Conservation (phyloP, 2,797 vertebrate genomes). For the Otolemur crassicaudatus region DNA sequence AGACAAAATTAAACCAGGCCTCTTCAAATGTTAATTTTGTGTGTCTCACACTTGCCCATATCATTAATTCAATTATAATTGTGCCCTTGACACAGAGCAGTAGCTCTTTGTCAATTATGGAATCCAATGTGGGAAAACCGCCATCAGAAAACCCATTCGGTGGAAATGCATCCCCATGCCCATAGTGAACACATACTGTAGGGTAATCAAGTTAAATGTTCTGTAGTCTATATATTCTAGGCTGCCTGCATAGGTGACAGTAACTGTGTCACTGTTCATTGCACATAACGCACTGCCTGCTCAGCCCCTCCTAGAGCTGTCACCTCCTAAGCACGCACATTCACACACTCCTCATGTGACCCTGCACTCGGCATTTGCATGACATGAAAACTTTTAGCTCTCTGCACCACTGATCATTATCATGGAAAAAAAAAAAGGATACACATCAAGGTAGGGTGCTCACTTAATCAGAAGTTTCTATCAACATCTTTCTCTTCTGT, state of each 20-base stretch:
- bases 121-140: constrained; percentile 89
- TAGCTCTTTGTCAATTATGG: constrained; percentile 90
- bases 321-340: constrained; percentile 80
- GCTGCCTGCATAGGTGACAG: constrained; percentile 91
- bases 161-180: constrained; percentile 83
- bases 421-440: constrained; percentile 89
- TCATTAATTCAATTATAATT: constrained; percentile 96
- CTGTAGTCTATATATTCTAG: constrained; percentile 88
- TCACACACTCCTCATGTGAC: constrained; percentile 82
- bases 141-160: constrained; percentile 87
- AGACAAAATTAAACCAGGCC: constrained; percentile 88
- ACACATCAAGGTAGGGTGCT: constrained; percentile 92
- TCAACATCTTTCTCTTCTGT: constrained; percentile 94
- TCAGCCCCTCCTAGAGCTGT: constrained; percentile 83
- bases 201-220: constrained; percentile 90
- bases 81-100: constrained; percentile 92
- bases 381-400: constrained; percentile 91
- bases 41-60: constrained; percentile 88
- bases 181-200: constrained; percentile 82
- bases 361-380: constrained; percentile 90
- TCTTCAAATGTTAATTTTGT: constrained; percentile 91
- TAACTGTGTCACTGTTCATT: constrained; percentile 91
- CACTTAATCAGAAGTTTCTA: constrained; percentile 96
- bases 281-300: constrained; percentile 92
- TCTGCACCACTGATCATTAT: constrained; percentile 92